phyloP scores from a whole-genome alignment of 2,888 invertebrate genomes.

The Aporophyla nigra region DNA sequence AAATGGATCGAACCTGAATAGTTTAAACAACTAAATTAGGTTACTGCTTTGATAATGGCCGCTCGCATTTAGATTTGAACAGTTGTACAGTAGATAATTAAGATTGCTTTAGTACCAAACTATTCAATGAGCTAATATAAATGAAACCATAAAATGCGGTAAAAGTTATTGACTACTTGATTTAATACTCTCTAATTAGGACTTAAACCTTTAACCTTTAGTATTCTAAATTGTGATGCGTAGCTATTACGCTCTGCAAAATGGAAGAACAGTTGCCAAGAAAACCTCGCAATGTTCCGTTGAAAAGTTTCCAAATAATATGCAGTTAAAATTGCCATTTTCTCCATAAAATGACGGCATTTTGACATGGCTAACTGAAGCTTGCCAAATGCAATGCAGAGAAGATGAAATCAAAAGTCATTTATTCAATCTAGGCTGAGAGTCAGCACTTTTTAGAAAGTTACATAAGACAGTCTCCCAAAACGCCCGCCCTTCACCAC shows the following conservation, averaged over 20 bases:
- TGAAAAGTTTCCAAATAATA: conserved; percentile 47
- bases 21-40: conserved; percentile 5
- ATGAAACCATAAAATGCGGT: not conserved
- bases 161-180: not conserved
- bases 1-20: not conserved
- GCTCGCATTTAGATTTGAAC: not conserved
- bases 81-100: not conserved
- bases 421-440: too few relatives aligned
- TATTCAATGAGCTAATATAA: not conserved
- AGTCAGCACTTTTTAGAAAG: too few relatives aligned
- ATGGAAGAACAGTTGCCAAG: conserved; percentile 22
- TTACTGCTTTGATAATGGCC: not conserved
- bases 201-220: not conserved
- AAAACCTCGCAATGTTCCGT: conserved; percentile 17
- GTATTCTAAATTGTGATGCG: not conserved
- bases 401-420: too few relatives aligned
- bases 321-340: conserved; percentile 13
- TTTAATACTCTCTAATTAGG: not conserved
- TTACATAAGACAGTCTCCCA: too few relatives aligned
- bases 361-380: not conserved
- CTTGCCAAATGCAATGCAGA: conserved; percentile 36
- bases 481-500: too few relatives aligned
- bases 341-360: conserved; percentile 9
- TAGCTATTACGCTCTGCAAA: not conserved
- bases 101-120: not conserved